Evolutionary conservation across 2,888 invertebrate genomes (phyloP).

Genomic region (Eumerus sabulonum): DNA sequence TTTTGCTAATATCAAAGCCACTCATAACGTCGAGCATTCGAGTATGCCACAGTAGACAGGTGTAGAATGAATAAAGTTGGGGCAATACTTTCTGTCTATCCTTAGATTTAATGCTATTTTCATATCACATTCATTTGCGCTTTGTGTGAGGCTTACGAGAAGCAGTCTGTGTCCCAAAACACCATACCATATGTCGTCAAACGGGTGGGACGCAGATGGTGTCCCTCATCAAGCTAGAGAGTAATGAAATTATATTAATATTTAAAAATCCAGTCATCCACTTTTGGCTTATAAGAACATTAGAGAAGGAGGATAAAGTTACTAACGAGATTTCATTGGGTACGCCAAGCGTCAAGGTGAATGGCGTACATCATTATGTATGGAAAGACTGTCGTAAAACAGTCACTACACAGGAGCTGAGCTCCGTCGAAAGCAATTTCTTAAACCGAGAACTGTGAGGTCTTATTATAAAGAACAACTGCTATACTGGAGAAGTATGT

Average conservation of each 20-base stretch:
- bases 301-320: conserved; percentile 45
- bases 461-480: conserved; percentile 59
- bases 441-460: conserved; percentile 24
- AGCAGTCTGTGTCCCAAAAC: conserved; percentile 40
- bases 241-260: conserved; percentile 60
- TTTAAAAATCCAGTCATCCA: conserved; percentile 58
- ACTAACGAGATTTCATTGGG: conserved; percentile 35
- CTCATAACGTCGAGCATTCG: conserved; percentile 9
- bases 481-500: conserved; percentile 31
- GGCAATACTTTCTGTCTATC: conserved; percentile 38
- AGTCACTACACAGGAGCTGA: conserved; percentile 24
- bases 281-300: conserved; percentile 62
- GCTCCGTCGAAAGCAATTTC: conserved; percentile 48
- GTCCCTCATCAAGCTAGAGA: conserved; percentile 7
- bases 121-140: conserved; percentile 58
- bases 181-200: conserved; percentile 34
- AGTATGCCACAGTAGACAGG: not conserved
- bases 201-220: no score
- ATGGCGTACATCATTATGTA: conserved; percentile 18
- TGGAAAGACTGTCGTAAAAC: conserved; percentile 35
- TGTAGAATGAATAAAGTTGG: conserved; percentile 18
- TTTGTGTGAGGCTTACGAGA: conserved; percentile 35
- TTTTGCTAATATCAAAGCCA: conserved; percentile 17
- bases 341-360: conserved; percentile 31
- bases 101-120: conserved; percentile 47